Percentiles rank a stretch among this genome's conserved stretches.
phyloP scores from a whole-genome alignment of 2,888 invertebrate species.

The Lochmaea capreae region DNA sequence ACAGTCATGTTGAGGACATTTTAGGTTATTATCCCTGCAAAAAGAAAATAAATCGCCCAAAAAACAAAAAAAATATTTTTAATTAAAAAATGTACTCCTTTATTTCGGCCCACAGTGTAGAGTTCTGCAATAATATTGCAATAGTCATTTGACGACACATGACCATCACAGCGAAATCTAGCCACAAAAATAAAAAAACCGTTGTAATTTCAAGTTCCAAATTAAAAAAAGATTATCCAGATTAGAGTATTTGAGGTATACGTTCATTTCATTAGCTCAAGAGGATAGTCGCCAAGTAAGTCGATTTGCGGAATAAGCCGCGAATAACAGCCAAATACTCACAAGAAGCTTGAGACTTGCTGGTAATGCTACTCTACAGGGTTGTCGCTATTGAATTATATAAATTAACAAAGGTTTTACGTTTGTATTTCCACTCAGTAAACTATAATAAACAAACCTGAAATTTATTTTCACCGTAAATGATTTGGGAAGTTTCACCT shows the following conservation, averaged over 20 bases:
- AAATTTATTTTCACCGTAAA: neutral
- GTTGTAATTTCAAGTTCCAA: neutral
- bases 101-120: too few species aligned
- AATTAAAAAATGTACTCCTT: too few species aligned
- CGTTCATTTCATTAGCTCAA: neutral
- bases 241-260: neutral
- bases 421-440: neutral
- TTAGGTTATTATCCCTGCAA: too few species aligned
- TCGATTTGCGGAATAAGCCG: slow-evolving; percentile 4
- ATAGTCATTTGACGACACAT: too few species aligned
- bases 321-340: neutral
- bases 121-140: too few species aligned
- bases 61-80: too few species aligned
- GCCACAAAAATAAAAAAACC: neutral
- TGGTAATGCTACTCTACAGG: neutral
- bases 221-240: neutral
- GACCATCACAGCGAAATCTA: too few species aligned
- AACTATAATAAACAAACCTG: neutral
- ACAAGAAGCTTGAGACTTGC: neutral
- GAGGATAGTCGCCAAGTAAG: slow-evolving; percentile 1
- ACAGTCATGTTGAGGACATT: too few species aligned
- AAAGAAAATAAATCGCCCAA: too few species aligned
- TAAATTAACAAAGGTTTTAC: too few species aligned
- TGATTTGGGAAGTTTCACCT: neutral
- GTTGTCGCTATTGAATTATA: too few species aligned